Evolutionary conservation across 1,140 invertebrate genomes (phyloP).

Genomic region (Bombus turneri): DNA sequence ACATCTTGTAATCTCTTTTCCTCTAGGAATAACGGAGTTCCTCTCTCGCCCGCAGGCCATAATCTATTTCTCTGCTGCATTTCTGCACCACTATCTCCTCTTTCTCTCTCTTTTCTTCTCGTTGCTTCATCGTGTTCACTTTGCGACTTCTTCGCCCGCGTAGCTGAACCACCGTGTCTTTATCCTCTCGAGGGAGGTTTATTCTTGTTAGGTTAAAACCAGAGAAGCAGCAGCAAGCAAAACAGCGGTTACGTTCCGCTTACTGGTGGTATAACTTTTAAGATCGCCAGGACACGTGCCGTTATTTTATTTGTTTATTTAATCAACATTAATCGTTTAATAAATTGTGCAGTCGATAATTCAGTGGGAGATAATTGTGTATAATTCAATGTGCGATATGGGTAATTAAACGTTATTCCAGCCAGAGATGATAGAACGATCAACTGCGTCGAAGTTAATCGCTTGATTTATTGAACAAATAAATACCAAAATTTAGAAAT

Average conservation of each 20-base stretch:
- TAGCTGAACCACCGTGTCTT: constrained; percentile 32
- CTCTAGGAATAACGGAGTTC: constrained; percentile 36
- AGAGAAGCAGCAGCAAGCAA: constrained; percentile 35
- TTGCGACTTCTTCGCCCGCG: constrained; percentile 4
- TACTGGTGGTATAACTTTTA: too few relatives aligned
- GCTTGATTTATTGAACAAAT: too few relatives aligned
- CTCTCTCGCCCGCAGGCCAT: constrained; percentile 18
- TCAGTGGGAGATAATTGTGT: too few relatives aligned
- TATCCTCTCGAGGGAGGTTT: constrained; percentile 37
- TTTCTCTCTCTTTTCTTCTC: too few relatives aligned
- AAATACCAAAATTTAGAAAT: too few relatives aligned
- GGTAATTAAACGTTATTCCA: background rate
- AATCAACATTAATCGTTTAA: background rate
- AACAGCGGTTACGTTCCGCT: constrained; percentile 51
- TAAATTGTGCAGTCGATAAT: background rate
- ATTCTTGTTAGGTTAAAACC: constrained; percentile 21
- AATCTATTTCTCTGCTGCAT: constrained; percentile 53
- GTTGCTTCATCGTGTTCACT: constrained; percentile 7
- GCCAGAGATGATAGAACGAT: too few relatives aligned
- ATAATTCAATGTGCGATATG: background rate
- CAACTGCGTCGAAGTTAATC: too few relatives aligned
- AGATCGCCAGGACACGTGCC: too few relatives aligned
- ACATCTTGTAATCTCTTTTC: constrained; percentile 60
- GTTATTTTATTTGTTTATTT: background rate
- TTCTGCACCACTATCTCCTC: constrained; percentile 19